Percentiles rank a stretch among this genome's conserved stretches.
phyloP scores from a whole-genome alignment of 30 jellyfish, hydroid and myxozoan genomes.

The Hydractinia echinata region DNA sequence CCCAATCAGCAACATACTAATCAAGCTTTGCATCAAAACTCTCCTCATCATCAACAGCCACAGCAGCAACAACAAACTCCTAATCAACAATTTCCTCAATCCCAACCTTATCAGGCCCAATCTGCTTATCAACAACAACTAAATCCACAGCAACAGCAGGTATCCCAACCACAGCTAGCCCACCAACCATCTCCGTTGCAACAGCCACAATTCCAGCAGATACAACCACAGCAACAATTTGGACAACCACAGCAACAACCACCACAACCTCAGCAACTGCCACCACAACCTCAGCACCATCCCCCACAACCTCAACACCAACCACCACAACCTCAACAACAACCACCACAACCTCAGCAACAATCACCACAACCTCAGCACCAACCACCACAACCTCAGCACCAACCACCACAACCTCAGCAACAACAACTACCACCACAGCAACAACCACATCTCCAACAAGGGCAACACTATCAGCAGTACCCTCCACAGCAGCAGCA shows the following conservation, averaged over 20 bases:
- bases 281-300: conserved; percentile 17
- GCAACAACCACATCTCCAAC: conserved; percentile 35
- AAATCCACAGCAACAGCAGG: conserved; percentile 16
- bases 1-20: conserved; percentile 28
- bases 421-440: conserved; percentile 23
- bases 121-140: conserved; percentile 27
- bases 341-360: conserved; percentile 20
- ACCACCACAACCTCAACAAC: conserved; percentile 21
- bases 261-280: conserved; percentile 12
- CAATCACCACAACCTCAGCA: conserved; percentile 31
- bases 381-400: conserved; percentile 29
- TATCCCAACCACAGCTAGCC: background rate
- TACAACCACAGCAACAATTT: conserved; percentile 41
- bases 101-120: conserved; percentile 9
- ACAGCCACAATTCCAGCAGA: conserved; percentile 40
- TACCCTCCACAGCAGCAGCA: conserved; percentile 28
- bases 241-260: conserved; percentile 25
- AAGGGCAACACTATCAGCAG: conserved; percentile 13
- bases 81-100: background rate
- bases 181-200: background rate
- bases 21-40: conserved; percentile 30
- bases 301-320: conserved; percentile 22
- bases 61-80: conserved; percentile 40
- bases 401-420: conserved; percentile 35
- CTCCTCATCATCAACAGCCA: conserved; percentile 21